A percentile compares a stretch with the other conserved stretches of the same genome.
Evolutionary conservation across 2,888 invertebrate genomes (phyloP).

Genomic region (Cephus rjabovi): DNA sequence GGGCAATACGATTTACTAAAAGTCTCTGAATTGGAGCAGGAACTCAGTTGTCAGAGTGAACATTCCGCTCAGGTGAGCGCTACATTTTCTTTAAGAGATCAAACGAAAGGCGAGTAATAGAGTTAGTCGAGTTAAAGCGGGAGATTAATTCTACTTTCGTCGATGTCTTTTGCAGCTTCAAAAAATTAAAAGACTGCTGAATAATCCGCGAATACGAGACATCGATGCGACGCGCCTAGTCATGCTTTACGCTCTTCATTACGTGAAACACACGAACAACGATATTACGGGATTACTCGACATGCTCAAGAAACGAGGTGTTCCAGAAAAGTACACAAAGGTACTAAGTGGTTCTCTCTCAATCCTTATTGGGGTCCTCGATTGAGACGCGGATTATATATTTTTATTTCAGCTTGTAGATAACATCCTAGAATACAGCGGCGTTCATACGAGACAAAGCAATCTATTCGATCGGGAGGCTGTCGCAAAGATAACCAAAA

Average conservation of each 20-base stretch:
- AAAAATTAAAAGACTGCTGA: conserved; percentile 81
- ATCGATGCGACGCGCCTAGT: conserved; percentile 90
- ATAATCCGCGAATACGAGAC: conserved; percentile 77
- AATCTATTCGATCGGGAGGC: conserved; percentile 88
- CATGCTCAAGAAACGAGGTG: conserved; percentile 78
- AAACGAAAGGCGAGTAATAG: too few relatives aligned
- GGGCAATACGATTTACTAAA: conserved; percentile 83
- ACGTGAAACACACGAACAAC: conserved; percentile 90
- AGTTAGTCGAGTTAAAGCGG: too few relatives aligned
- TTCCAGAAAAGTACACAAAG: conserved; percentile 71
- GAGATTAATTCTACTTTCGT: not conserved
- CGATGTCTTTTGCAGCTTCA: conserved; percentile 43
- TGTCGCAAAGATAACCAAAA: conserved; percentile 91
- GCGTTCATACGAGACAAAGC: conserved; percentile 81
- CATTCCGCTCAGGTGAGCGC: conserved; percentile 77
- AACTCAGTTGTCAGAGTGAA: conserved; percentile 89
- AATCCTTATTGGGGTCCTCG: not conserved
- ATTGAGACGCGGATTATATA: not conserved
- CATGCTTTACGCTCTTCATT: conserved; percentile 92
- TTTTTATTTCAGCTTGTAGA: conserved; percentile 69
- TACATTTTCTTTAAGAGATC: not conserved
- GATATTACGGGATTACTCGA: conserved; percentile 83
- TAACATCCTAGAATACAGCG: conserved; percentile 85
- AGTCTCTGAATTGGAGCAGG: conserved; percentile 94
- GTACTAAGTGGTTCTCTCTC: conserved; percentile 35